phyloP scores from a whole-genome alignment of 2,888 invertebrate species.

The Phanerotoma sp. region DNA sequence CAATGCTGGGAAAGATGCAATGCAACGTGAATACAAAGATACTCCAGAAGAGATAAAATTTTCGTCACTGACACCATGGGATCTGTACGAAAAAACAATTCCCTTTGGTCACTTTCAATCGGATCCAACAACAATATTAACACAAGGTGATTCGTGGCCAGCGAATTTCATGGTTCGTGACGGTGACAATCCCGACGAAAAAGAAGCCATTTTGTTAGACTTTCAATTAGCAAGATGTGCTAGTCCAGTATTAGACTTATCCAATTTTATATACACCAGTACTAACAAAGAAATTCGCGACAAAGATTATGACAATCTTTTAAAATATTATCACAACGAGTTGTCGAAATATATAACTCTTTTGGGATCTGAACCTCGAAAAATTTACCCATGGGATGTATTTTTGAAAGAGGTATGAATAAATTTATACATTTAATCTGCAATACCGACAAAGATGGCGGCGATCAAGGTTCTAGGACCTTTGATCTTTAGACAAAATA shows the following conservation, averaged over 20 bases:
- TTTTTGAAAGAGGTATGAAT: constrained; percentile 59
- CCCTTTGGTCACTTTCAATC: too few relatives aligned
- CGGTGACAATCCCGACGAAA: constrained; percentile 27
- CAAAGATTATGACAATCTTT: constrained; percentile 62
- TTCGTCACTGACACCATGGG: neutral
- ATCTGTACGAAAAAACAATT: neutral
- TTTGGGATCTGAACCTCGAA: constrained; percentile 64
- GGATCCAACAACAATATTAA: constrained; percentile 60
- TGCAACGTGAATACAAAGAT: constrained; percentile 2
- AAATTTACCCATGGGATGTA: constrained; percentile 60
- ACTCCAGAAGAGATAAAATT: neutral
- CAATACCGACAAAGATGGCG: too few relatives aligned
- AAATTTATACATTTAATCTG: too few relatives aligned
- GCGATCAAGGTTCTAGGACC: too few relatives aligned
- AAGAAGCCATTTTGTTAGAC: constrained; percentile 64
- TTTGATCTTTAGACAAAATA: too few relatives aligned
- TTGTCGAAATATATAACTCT: constrained; percentile 61
- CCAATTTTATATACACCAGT: constrained; percentile 66
- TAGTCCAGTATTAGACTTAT: constrained; percentile 62
- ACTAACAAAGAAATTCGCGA: constrained; percentile 63
- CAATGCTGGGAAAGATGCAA: too few relatives aligned
- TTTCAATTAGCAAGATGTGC: constrained; percentile 67
- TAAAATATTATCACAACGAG: constrained; percentile 64
- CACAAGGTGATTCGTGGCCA: constrained; percentile 74
- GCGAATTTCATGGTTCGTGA: constrained; percentile 70